Evolutionary conservation across 2,113 vertebrate species (phyloP), one percentile per base, ranked within the genome.

Genomic region (Pedetes capensis): DNA sequence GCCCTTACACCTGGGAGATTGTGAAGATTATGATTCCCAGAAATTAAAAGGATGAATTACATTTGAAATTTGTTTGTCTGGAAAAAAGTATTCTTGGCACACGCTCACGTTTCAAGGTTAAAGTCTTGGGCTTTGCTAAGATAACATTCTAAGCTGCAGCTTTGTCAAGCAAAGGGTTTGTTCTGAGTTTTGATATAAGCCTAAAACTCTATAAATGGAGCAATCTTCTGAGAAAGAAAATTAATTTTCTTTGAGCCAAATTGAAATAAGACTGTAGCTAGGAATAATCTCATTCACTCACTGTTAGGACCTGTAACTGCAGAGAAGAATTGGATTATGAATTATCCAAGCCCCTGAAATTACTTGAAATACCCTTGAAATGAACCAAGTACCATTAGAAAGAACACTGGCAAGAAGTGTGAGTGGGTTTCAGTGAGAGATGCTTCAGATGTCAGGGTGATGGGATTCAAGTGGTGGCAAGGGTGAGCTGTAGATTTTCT

Each of bases 211-310:
- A 42, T 86, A 96, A 94, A 89, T 96, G 82, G 71, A 89, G 22
- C 20, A 55, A 0, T 92, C 87, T 85, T 89, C 72, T 51, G 37
- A 96, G 91, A 94, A 96, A 78, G 91, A 94, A 94, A 97, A 96
- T 96, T 94, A 96, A 93, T 93, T 91, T 96, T 94, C 71, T 87
- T 85, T 89, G 80, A 95, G 55, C 10, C 63, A 89, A 94, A 91
- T 79, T 93, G 89, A 93, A 97, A 64, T 94, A 87, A 96, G 75
- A 91, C 80, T 89, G 91, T 49, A 75, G n/a, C 44, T 87, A 87
- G 59, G 82, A 91, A 92, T 96, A 95, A 91, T 97, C 53, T 61
- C 34, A 89, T 83, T 96, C 34, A 86, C 59, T 86, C 91, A 80
- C 22, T 94, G 55, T 87, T 91, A 87, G 68, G 82, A 91, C 57